phyloP scores from a whole-genome alignment of 2,113 vertebrate species.

The Etheostoma cragini region DNA sequence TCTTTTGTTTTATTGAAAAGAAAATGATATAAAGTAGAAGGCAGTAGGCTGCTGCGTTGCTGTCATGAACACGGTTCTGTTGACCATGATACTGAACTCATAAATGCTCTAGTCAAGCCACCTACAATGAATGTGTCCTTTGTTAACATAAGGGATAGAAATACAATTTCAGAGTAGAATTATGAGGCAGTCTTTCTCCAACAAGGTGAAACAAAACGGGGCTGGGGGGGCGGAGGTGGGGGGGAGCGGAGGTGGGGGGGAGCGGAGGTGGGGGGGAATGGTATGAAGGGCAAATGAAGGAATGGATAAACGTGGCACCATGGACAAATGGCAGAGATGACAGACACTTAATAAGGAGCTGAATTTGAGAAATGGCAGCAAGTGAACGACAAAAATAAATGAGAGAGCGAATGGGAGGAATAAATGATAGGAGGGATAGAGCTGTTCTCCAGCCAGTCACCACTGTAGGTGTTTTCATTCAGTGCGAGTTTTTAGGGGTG shows the following conservation, averaged over 20 bases:
- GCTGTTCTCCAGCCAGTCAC: conserved; percentile 43
- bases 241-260: too few relatives aligned
- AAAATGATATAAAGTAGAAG: neutral
- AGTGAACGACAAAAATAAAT: conserved; percentile 57
- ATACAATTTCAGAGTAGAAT: neutral
- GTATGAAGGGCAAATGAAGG: conserved; percentile 52
- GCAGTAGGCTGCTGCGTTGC: neutral
- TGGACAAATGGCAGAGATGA: conserved; percentile 65
- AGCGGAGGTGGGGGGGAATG: neutral
- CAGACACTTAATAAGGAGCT: conserved; percentile 72
- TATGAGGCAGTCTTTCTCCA: conserved; percentile 1
- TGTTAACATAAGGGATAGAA: conserved; percentile 16
- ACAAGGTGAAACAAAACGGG: conserved; percentile 37
- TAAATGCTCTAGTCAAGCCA: neutral
- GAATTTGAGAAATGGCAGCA: conserved; percentile 61
- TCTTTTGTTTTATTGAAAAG: neutral
- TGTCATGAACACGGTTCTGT: neutral
- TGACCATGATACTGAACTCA: neutral
- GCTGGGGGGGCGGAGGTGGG: conserved; percentile 1
- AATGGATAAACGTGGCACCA: conserved; percentile 14
- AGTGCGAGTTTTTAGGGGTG: conserved; percentile 24
- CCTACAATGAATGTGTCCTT: neutral
- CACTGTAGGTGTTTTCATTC: neutral
- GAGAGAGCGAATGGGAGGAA: conserved; percentile 52
- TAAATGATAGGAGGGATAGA: conserved; percentile 48